Conservation (phyloP, 2,888 invertebrate genomes). For the Agrilus biguttatus region DNA sequence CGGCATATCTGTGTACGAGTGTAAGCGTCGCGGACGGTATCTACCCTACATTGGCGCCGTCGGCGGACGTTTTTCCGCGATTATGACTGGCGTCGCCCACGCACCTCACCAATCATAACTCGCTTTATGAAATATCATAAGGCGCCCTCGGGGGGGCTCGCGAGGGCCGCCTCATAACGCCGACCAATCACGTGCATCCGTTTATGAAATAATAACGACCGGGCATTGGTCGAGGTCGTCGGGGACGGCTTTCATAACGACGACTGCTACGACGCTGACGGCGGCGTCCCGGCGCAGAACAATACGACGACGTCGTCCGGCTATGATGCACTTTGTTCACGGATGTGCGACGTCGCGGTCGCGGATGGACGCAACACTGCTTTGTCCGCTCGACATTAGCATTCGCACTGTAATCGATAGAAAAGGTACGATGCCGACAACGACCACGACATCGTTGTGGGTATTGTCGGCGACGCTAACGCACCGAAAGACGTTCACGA, state of each 20-base stretch:
- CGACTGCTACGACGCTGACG: constrained; percentile 6
- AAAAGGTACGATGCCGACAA: constrained; percentile 9
- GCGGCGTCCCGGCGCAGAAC: constrained; percentile 9
- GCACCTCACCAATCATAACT: constrained; percentile 23
- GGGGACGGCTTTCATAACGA: constrained; percentile 24
- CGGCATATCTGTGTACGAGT: too few species aligned
- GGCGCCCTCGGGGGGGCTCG: constrained; percentile 12
- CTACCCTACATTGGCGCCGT: too few species aligned
- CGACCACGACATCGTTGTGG: constrained; percentile 17
- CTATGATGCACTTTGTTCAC: background rate
- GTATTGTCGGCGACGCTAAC: constrained; percentile 1
- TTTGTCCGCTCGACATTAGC: constrained; percentile 24
- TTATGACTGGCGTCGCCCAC: constrained; percentile 12
- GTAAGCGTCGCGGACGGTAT: too few species aligned
- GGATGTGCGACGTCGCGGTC: constrained; percentile 2
- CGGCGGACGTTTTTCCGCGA: background rate
- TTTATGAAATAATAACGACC: constrained; percentile 50
- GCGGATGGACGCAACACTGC: constrained; percentile 12
- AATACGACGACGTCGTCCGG: constrained; percentile 4
- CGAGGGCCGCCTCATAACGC: constrained; percentile 31
- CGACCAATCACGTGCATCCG: constrained; percentile 37
- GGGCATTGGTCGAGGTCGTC: constrained; percentile 38
- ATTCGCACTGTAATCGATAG: constrained; percentile 29
- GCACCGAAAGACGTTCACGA: background rate
- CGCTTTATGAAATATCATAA: constrained; percentile 26